Percentiles rank a stretch among this genome's conserved stretches.
Conservation (phyloP, 1,140 invertebrate species). For the Saccostrea glomerata region DNA sequence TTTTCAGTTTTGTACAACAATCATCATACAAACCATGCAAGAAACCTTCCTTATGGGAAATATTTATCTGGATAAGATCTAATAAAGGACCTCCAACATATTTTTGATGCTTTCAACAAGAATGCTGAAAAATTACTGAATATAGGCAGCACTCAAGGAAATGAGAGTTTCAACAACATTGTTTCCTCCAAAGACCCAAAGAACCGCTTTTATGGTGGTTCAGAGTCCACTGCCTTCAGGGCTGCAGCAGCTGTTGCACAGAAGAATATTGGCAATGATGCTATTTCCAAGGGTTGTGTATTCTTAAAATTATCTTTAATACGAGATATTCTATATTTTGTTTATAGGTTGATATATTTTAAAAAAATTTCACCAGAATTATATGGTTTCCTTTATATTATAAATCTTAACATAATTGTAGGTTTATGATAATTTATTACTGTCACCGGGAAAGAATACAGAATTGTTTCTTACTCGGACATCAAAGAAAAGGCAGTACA, state of each 20-base stretch:
- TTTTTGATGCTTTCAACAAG: neutral
- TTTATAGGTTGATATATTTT: neutral
- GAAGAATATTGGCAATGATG: neutral
- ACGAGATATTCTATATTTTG: neutral
- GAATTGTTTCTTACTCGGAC: neutral
- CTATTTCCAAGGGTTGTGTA: neutral
- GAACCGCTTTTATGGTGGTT: neutral
- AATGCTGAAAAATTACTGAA: conserved; percentile 3
- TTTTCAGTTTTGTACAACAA: conserved; percentile 1
- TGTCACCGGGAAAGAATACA: neutral
- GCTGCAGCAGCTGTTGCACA: neutral
- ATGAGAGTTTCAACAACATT: conserved; percentile 48
- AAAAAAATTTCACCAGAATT: neutral
- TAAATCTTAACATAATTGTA: neutral
- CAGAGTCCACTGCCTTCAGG: neutral
- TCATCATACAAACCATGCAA: neutral
- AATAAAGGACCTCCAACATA: neutral
- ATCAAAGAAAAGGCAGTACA: neutral
- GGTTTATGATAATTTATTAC: neutral
- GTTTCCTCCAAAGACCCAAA: conserved; percentile 40
- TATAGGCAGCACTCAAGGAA: conserved; percentile 8
- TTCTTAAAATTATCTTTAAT: neutral
- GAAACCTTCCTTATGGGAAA: conserved; percentile 26
- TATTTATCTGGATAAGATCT: conserved; percentile 30
- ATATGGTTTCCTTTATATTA: neutral